These are phyloP conservation scores for Pangasius krempfi DNA, from an alignment of 2,797 vertebrate species.

Conservation along the genomic window DNA sequence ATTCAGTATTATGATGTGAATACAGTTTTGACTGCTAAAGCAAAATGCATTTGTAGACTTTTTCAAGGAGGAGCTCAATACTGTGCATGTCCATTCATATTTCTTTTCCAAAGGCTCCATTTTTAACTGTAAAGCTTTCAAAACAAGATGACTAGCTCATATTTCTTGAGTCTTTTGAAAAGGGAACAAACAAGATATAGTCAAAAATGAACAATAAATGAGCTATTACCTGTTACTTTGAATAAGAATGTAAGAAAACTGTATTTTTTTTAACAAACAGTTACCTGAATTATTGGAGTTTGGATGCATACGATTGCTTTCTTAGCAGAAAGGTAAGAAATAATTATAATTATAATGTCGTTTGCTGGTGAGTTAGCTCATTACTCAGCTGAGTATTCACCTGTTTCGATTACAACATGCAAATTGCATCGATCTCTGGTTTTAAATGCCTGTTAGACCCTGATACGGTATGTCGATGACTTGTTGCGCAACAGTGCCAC, in stretches of 20 bases:
- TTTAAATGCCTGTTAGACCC: not conserved
- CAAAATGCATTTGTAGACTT: too few relatives aligned
- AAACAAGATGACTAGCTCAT: not conserved
- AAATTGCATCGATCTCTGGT: not conserved
- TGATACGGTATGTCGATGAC: not conserved
- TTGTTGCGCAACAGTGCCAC: not conserved
- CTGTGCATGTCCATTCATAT: too few relatives aligned
- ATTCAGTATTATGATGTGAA: too few relatives aligned
- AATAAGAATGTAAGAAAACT: not conserved
- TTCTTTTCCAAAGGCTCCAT: too few relatives aligned
- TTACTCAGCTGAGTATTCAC: not conserved
- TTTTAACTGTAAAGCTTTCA: not conserved
- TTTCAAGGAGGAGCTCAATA: too few relatives aligned
- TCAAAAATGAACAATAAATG: not conserved
- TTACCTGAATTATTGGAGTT: not conserved
- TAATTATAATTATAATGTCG: not conserved
- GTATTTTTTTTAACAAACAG: too few relatives aligned
- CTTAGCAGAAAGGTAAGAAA: not conserved
- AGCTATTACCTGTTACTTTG: not conserved
- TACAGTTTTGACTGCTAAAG: too few relatives aligned
- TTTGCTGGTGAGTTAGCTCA: not conserved
- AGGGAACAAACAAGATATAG: too few relatives aligned
- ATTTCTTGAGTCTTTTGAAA: not conserved
- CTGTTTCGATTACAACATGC: not conserved
- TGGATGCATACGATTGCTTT: not conserved